Evolutionary conservation across 2,113 vertebrate genomes (phyloP).

Genomic region (Lophochroa leadbeateri): DNA sequence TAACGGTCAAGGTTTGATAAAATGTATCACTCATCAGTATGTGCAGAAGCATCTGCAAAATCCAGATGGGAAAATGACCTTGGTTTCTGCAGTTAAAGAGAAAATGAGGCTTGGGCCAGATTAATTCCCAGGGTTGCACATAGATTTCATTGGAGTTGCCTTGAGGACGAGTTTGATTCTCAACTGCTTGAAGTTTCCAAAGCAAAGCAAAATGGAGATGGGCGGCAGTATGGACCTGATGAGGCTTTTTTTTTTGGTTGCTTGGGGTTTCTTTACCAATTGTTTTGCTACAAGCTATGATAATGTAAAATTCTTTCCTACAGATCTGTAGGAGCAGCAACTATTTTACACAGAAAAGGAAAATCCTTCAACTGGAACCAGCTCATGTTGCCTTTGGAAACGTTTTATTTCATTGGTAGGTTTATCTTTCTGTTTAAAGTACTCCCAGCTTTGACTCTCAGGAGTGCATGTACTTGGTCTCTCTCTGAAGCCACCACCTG

Average conservation of each 20-base stretch:
- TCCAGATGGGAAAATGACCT: constrained; percentile 60
- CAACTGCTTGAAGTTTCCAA: neutral
- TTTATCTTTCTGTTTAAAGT: neutral
- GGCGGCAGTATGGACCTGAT: rapidly evolving
- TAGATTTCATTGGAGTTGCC: constrained; percentile 1
- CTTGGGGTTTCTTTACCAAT: neutral
- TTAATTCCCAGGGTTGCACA: constrained; percentile 25
- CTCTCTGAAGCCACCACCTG: neutral
- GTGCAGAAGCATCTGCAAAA: constrained; percentile 19
- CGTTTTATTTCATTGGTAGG: neutral
- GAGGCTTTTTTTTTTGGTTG: neutral
- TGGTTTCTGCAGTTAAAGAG: constrained; percentile 32
- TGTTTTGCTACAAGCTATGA: neutral
- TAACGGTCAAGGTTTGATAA: constrained; percentile 24
- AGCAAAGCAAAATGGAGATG: neutral
- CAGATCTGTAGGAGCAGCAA: neutral
- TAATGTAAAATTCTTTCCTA: neutral
- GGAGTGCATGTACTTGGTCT: neutral
- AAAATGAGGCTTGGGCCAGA: constrained; percentile 51
- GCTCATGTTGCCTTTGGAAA: neutral
- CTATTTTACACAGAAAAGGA: neutral
- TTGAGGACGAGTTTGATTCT: neutral
- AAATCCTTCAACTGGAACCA: neutral
- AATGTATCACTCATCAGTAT: constrained; percentile 40
- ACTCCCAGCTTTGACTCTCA: neutral